Conservation (phyloP, 2,888 invertebrate genomes). For the Chrysodeixis includens region DNA sequence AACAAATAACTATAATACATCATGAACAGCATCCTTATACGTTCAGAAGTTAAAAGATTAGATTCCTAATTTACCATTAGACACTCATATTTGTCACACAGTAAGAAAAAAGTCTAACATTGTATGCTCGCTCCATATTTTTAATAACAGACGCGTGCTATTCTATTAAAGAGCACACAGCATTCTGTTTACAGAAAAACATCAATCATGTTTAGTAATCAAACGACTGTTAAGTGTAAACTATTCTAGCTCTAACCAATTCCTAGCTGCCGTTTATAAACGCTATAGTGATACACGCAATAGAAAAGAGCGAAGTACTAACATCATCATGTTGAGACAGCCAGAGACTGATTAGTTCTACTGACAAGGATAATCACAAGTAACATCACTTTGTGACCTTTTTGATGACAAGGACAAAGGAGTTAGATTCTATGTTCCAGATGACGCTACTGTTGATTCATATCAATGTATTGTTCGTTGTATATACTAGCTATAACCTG, state of each 20-base stretch:
- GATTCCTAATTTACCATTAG: not conserved
- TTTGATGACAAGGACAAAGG: no score
- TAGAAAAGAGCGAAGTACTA: conserved; percentile 9
- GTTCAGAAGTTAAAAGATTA: no score
- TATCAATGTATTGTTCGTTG: no score
- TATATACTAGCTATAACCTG: no score
- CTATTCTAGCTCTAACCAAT: conserved; percentile 8
- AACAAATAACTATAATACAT: no score
- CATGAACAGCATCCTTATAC: no score
- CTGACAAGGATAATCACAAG: not conserved
- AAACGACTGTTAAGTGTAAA: conserved; percentile 19
- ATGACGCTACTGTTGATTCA: no score
- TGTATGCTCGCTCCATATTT: not conserved
- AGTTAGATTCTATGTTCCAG: no score
- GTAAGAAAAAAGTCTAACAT: no score
- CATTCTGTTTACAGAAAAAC: conserved; percentile 19
- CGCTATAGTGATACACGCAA: conserved; percentile 11
- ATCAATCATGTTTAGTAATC: conserved; percentile 13
- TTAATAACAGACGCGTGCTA: conserved; percentile 11
- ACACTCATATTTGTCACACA: no score
- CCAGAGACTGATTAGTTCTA: not conserved
- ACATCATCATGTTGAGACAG: not conserved
- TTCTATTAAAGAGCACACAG: conserved; percentile 12
- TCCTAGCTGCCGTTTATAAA: conserved; percentile 6
- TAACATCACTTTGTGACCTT: not conserved